Conservation (phyloP, 2,113 vertebrate species). For the Sorex araneus region DNA sequence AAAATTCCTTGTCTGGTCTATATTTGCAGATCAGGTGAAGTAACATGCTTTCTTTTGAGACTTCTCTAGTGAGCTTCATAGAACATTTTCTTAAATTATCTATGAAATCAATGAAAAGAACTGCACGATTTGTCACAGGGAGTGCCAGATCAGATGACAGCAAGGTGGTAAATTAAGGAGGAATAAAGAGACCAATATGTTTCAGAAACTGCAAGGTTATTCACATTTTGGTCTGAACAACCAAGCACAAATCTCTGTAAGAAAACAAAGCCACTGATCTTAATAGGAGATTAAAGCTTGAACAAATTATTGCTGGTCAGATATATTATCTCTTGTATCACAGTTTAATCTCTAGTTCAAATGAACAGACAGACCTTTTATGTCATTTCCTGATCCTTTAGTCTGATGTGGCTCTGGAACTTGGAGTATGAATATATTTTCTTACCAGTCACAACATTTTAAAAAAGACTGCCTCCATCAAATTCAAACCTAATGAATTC, state of each 20-base stretch:
- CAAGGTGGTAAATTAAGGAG: neutral
- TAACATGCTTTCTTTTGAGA: slow-evolving; percentile 75
- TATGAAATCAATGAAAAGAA: slow-evolving; percentile 75
- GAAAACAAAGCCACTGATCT: slow-evolving; percentile 51
- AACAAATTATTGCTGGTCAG: slow-evolving; percentile 54
- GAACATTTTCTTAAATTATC: slow-evolving; percentile 82
- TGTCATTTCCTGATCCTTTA: slow-evolving; percentile 50
- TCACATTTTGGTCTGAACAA: slow-evolving; percentile 63
- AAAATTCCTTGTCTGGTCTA: slow-evolving; percentile 76
- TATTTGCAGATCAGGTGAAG: slow-evolving; percentile 78
- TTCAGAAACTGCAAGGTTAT: slow-evolving; percentile 44
- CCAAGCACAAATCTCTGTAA: slow-evolving; percentile 47
- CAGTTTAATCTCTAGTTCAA: slow-evolving; percentile 40
- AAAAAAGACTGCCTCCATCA: slow-evolving; percentile 48
- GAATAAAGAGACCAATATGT: neutral
- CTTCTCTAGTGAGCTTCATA: slow-evolving; percentile 72
- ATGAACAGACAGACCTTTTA: neutral
- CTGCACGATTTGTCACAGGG: slow-evolving; percentile 31
- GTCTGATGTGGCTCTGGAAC: neutral
- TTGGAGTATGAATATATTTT: neutral
- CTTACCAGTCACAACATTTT: slow-evolving; percentile 15
- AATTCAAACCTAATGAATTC: slow-evolving; percentile 29
- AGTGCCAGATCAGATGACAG: neutral
- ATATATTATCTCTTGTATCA: neutral
- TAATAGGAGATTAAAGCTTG: neutral